Percentiles rank a stretch among this genome's conserved stretches.
phyloP scores from a whole-genome alignment of 2,888 invertebrate genomes.

The Oscheius sp. region DNA sequence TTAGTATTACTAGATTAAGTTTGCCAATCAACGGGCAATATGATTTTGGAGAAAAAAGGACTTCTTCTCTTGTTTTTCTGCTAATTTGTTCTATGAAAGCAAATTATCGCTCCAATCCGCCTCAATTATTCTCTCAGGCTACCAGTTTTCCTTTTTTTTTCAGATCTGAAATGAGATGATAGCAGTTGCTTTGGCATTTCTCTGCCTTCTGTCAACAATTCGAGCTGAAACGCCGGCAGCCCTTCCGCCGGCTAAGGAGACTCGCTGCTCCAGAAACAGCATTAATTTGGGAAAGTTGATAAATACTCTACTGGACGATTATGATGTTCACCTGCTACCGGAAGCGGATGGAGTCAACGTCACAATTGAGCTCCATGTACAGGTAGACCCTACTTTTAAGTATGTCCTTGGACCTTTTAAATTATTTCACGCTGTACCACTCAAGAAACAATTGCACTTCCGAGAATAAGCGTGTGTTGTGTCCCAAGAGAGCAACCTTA shows the following conservation, averaged over 20 bases:
- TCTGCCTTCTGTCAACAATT: not conserved
- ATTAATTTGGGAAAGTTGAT: constrained; percentile 66
- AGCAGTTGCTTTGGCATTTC: constrained; percentile 14
- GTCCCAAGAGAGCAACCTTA: no score
- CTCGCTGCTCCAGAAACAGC: constrained; percentile 34
- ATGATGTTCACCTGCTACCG: constrained; percentile 69
- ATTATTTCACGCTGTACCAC: constrained; percentile 5
- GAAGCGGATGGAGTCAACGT: constrained; percentile 70
- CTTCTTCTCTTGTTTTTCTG: no score
- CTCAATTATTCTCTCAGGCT: no score
- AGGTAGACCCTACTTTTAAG: constrained; percentile 43
- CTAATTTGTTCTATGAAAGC: not conserved
- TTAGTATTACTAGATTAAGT: no score
- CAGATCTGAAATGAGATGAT: not conserved
- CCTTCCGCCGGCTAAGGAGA: constrained; percentile 11
- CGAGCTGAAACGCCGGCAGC: constrained; percentile 4
- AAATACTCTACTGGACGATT: constrained; percentile 60
- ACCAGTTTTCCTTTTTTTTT: not conserved
- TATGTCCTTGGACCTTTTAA: not conserved
- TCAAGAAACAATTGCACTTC: constrained; percentile 16
- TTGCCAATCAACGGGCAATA: no score
- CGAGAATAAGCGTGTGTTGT: no score
- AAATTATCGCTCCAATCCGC: not conserved
- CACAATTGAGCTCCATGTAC: constrained; percentile 70
- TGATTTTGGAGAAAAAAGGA: not conserved